Evolutionary conservation across 1,140 invertebrate species (phyloP).

Genomic region (Cydia fagiglandana): DNA sequence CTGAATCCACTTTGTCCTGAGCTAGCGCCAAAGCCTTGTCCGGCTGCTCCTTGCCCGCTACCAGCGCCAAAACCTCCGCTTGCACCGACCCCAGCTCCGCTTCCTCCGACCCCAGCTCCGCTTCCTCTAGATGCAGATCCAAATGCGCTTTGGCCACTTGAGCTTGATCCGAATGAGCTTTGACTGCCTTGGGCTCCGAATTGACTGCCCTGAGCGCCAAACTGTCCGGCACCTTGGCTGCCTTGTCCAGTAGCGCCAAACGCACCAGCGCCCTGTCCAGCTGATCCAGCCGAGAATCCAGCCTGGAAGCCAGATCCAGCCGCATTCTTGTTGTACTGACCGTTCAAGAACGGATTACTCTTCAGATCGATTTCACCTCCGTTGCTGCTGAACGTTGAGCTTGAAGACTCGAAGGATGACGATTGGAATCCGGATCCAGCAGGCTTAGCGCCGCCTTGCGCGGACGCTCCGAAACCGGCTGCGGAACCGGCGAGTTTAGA

Average conservation of each 20-base stretch:
- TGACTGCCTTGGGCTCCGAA: constrained; percentile 38
- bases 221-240: constrained; percentile 15
- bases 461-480: constrained; percentile 26
- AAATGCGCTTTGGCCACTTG: constrained; percentile 34
- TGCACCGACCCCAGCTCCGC: background rate
- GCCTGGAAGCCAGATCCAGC: constrained; percentile 47
- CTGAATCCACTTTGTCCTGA: constrained; percentile 29
- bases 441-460: constrained; percentile 32
- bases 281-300: constrained; percentile 38
- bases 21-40: constrained; percentile 28
- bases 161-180: constrained; percentile 32
- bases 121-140: constrained; percentile 17
- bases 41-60: background rate
- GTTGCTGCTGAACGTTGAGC: constrained; percentile 42
- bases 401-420: constrained; percentile 53
- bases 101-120: background rate
- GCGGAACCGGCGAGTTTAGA: constrained; percentile 50
- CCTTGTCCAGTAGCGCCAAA: constrained; percentile 28
- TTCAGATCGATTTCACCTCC: constrained; percentile 51
- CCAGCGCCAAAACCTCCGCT: background rate
- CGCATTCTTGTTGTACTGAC: constrained; percentile 35
- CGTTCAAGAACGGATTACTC: constrained; percentile 51
- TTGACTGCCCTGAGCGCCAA: constrained; percentile 33
- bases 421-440: constrained; percentile 45
- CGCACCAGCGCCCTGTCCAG: background rate